phyloP scores from a whole-genome alignment of 2,888 invertebrate genomes.

The Creontiades dilutus region DNA sequence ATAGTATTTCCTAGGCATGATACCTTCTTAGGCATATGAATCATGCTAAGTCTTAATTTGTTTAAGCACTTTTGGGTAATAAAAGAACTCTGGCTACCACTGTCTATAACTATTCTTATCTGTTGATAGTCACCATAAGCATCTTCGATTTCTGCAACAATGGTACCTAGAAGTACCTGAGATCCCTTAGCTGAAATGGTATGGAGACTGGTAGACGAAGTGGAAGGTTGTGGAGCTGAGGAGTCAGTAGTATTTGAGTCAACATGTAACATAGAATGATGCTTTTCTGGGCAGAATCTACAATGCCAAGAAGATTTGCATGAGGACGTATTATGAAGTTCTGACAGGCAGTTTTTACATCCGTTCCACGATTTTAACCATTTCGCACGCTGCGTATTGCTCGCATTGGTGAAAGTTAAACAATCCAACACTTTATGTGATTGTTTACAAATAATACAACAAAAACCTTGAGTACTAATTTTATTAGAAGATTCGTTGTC shows the following conservation, averaged over 20 bases:
- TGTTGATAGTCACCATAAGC: background rate
- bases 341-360: slow-evolving; percentile 3
- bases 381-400: background rate
- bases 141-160: slow-evolving; percentile 16
- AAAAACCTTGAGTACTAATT: background rate
- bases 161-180: slow-evolving; percentile 64
- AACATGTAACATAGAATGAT: background rate
- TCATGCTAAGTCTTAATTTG: slow-evolving; percentile 31
- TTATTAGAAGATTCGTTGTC: background rate
- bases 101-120: slow-evolving; percentile 52
- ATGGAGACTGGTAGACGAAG: background rate
- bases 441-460: slow-evolving; percentile 9
- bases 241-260: background rate
- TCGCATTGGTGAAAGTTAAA: background rate
- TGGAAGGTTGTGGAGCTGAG: background rate
- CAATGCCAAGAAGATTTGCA: background rate
- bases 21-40: background rate
- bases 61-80: slow-evolving; percentile 45
- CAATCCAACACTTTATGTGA: slow-evolving; percentile 6
- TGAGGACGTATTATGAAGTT: background rate
- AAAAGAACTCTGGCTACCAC: slow-evolving; percentile 59
- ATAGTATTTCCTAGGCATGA: slow-evolving; percentile 34
- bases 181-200: background rate
- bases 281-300: background rate
- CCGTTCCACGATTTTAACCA: background rate